Conservation (phyloP, 2,797 vertebrate genomes). For the Sebastes taczanowskii region DNA sequence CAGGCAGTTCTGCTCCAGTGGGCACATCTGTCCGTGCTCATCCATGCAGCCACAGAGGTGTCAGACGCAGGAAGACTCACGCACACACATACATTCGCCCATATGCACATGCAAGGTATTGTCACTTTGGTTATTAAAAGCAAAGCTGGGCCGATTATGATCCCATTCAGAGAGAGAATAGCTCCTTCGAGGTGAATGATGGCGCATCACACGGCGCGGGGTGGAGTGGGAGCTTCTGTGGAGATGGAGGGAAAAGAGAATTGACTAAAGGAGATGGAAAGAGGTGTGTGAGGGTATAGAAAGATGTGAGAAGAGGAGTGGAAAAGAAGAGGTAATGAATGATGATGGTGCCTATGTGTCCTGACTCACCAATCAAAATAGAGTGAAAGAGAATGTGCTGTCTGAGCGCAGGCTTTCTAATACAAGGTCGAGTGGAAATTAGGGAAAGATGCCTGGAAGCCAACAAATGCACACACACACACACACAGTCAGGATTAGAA, state of each 20-base stretch:
- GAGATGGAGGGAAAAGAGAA: slow-evolving; percentile 36
- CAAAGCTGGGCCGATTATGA: slow-evolving; percentile 80
- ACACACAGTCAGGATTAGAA: not conserved
- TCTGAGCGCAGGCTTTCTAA: not conserved
- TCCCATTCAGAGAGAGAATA: slow-evolving; percentile 79
- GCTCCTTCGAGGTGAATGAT: slow-evolving; percentile 78
- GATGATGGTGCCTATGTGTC: slow-evolving; percentile 45
- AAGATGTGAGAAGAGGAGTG: slow-evolving; percentile 54
- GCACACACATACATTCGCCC: slow-evolving; percentile 43
- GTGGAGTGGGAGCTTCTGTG: slow-evolving; percentile 57
- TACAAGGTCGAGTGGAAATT: not conserved
- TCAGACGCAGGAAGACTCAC: slow-evolving; percentile 74
- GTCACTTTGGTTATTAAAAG: slow-evolving; percentile 84
- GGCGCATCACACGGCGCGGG: slow-evolving; percentile 73
- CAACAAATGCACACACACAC: not conserved
- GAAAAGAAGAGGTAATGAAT: slow-evolving; percentile 71
- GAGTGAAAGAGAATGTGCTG: not conserved
- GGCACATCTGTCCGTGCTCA: slow-evolving; percentile 81
- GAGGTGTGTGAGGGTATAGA: slow-evolving; percentile 43
- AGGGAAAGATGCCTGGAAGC: not conserved
- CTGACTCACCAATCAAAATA: slow-evolving; percentile 46
- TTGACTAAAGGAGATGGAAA: slow-evolving; percentile 58
- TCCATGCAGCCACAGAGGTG: slow-evolving; percentile 79
- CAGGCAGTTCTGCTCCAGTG: slow-evolving; percentile 76
- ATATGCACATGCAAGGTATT: slow-evolving; percentile 71